Evolutionary conservation across 2,888 invertebrate species (phyloP), one percentile per base, ranked within the genome.

Genomic region (Dromius quadrimaculatus): DNA sequence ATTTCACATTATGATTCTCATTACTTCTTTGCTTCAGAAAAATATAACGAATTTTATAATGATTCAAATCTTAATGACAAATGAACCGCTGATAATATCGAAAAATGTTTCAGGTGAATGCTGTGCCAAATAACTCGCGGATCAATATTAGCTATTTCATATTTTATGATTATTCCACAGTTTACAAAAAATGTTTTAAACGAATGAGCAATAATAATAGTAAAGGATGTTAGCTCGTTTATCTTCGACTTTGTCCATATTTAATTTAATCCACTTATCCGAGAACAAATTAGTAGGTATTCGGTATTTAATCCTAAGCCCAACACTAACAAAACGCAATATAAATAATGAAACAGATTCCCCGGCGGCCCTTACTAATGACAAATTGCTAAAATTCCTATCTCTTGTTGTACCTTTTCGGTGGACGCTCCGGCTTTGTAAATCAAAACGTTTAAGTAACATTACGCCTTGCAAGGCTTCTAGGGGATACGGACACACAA

Each of bases 361-460:
- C 66, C 15, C 13, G 15, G 41, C 9, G 23, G 23, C 32, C 19
- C 43, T 38, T 59, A 9, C 68, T 11, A 59, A 68, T 68, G 68
- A 68, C 68, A 68, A 68, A 68, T 68, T 57, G 41, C 57, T 59
- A 59, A 59, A 68, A 68, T 68, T 68, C 68, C 68, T 43, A 64
- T 23, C 50, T 54, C 11, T 38, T 57, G 54, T 43, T 23, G 15
- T 54, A 65, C 50, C 65, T 65, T 41, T 36, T 54, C 54, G 47
- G 23, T 41, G 62, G 22, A 43, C 41, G 38, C 59, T 68, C 59
- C 59, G 68, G 19, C 61, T 68, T 68, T 68, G 68, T 68, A 68
- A 68, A 68, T 68, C 68, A 59, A 59, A 59, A 68, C 59, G 68
- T 57, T 68, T 68, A 68, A 68, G 68, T 59, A 68, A 68, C 45